Evolutionary conservation across 2,113 vertebrate species (phyloP).

Genomic region (Ophiodon elongatus): DNA sequence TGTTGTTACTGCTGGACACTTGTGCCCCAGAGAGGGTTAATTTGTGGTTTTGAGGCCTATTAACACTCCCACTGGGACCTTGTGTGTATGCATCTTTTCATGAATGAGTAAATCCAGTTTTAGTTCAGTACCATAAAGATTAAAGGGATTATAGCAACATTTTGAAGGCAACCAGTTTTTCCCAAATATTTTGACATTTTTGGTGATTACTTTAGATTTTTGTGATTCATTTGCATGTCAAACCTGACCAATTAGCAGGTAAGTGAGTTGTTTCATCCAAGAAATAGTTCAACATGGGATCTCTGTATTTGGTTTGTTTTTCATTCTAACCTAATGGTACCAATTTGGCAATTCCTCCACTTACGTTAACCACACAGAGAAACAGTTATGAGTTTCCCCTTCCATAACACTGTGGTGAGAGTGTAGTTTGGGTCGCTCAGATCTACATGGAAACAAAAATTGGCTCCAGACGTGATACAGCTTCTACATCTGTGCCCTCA

Average conservation of each 20-base stretch:
- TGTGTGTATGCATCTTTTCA: slow-evolving; percentile 41
- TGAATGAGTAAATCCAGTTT: slow-evolving; percentile 49
- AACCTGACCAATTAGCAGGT: slow-evolving; percentile 7
- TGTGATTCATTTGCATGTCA: background rate
- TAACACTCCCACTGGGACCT: slow-evolving; percentile 59
- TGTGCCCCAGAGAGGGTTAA: slow-evolving; percentile 51
- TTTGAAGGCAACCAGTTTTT: background rate
- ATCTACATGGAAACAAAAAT: slow-evolving; percentile 72
- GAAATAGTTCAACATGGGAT: slow-evolving; percentile 18
- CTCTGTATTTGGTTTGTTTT: slow-evolving; percentile 64
- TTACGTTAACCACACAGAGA: slow-evolving; percentile 66
- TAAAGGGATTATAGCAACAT: background rate
- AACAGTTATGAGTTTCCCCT: slow-evolving; percentile 66
- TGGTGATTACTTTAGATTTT: background rate
- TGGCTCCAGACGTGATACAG: slow-evolving; percentile 67
- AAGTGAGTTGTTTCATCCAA: slow-evolving; percentile 9
- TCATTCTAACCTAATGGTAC: slow-evolving; percentile 43
- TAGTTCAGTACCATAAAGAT: background rate
- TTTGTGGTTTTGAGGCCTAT: slow-evolving; percentile 77
- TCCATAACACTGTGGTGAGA: slow-evolving; percentile 71
- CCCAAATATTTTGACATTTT: background rate
- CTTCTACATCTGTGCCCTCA: slow-evolving; percentile 77
- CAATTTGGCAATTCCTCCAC: slow-evolving; percentile 58
- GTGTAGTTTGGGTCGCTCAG: slow-evolving; percentile 31
- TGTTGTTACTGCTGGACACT: slow-evolving; percentile 43